Conservation (phyloP, 2,113 vertebrate genomes). For the Benitochromis conjunctus region DNA sequence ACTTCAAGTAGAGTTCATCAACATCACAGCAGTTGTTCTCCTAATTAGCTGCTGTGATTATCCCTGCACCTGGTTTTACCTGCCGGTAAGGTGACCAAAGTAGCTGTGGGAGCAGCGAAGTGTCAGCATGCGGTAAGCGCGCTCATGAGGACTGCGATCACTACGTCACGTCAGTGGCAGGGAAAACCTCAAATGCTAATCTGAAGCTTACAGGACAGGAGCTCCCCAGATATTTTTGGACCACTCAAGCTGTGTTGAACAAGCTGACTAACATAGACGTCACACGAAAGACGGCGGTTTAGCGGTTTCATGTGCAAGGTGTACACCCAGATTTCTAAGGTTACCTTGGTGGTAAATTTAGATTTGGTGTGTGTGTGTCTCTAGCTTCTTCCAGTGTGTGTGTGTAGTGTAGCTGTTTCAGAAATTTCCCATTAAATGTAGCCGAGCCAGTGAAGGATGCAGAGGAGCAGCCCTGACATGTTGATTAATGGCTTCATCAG, state of each 20-base stretch:
- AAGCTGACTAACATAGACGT: conserved; percentile 20
- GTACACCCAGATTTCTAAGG: not conserved
- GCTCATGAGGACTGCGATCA: not conserved
- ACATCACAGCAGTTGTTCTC: not conserved
- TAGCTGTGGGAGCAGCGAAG: not conserved
- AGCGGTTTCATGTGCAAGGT: not conserved
- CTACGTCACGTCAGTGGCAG: conserved; percentile 15
- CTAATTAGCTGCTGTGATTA: not conserved
- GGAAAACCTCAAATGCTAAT: conserved; percentile 43
- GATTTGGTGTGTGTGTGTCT: not conserved
- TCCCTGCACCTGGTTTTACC: not conserved
- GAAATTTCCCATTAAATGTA: conserved; percentile 12
- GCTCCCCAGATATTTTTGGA: conserved; percentile 27
- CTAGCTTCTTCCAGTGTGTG: not conserved
- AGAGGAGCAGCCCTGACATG: conserved; percentile 38
- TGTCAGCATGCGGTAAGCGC: not conserved
- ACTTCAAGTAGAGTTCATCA: not conserved
- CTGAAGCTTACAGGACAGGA: conserved; percentile 25
- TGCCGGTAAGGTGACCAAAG: not conserved
- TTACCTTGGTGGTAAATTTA: not conserved
- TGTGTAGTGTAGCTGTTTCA: not conserved
- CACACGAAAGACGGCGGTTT: not conserved
- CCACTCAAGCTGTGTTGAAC: not conserved
- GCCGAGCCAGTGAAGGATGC: conserved; percentile 24
- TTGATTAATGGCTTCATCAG: conserved; percentile 64